Evolutionary conservation across 1,140 invertebrate genomes (phyloP).

Genomic region (Laupala kohalensis): DNA sequence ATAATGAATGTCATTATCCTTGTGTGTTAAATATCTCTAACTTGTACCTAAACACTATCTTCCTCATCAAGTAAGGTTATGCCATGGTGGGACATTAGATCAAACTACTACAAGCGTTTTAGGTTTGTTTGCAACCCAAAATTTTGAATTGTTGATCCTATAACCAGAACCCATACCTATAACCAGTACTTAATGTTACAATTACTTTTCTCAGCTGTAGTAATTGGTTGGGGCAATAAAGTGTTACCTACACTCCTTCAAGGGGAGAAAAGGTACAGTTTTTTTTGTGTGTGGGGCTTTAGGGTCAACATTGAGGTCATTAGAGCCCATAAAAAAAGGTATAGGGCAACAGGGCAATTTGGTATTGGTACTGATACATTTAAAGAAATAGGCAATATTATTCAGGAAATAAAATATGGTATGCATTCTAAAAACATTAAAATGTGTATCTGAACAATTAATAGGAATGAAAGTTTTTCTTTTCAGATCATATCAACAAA

Average conservation of each 20-base stretch:
- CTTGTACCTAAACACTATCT: too few species aligned
- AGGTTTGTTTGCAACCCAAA: background rate
- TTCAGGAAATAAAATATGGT: slow-evolving; percentile 18
- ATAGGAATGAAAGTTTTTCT: background rate
- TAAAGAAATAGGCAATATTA: slow-evolving; percentile 20
- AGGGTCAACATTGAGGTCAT: too few species aligned
- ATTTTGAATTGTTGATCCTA: background rate
- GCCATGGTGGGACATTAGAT: background rate
- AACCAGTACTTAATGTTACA: background rate
- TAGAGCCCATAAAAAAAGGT: too few species aligned
- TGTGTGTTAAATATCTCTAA: too few species aligned
- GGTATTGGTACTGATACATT: slow-evolving; percentile 23
- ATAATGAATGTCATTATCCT: too few species aligned
- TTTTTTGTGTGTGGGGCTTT: too few species aligned
- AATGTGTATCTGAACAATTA: background rate
- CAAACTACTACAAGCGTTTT: background rate
- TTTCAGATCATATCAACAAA: slow-evolving; percentile 8
- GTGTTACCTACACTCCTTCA: slow-evolving; percentile 19
- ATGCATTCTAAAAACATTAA: background rate
- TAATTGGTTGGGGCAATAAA: slow-evolving; percentile 19
- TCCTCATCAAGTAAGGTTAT: too few species aligned
- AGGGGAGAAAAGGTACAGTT: slow-evolving; percentile 18
- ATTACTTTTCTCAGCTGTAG: slow-evolving; percentile 14
- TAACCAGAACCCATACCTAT: too few species aligned
- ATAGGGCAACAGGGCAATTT: slow-evolving; percentile 19